Percentiles rank a stretch among this genome's conserved stretches.
Evolutionary conservation across 2,888 invertebrate species (phyloP).

Genomic region (Chaitophorus viminalis): DNA sequence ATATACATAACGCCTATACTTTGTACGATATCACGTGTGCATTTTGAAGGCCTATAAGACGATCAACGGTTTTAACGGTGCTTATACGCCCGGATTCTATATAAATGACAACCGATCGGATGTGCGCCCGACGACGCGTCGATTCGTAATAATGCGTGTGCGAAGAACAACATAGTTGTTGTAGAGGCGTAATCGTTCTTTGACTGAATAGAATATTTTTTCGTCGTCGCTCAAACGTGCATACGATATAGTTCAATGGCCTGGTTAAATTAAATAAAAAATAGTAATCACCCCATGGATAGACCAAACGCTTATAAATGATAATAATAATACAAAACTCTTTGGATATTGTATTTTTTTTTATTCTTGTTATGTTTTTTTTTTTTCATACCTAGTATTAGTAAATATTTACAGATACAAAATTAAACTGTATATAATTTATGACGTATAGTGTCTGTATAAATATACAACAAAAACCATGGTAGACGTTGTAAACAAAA

Average conservation of each 20-base stretch:
- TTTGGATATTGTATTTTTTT: background rate
- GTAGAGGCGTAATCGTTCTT: conserved; percentile 23
- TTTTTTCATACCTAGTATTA: background rate
- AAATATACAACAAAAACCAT: background rate
- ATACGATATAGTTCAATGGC: conserved; percentile 12
- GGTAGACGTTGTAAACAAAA: background rate
- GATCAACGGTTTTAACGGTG: conserved; percentile 44
- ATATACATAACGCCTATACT: background rate
- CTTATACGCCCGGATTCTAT: background rate
- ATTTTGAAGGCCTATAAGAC: conserved; percentile 12
- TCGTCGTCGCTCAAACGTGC: conserved; percentile 5
- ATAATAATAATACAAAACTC: background rate
- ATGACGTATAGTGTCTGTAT: background rate
- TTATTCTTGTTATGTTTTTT: background rate
- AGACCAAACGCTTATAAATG: background rate
- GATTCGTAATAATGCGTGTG: background rate
- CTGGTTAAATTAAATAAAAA: background rate
- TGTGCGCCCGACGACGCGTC: background rate
- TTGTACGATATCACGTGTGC: background rate
- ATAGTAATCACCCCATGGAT: background rate
- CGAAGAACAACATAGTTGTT: background rate
- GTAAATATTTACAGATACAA: conserved; percentile 28
- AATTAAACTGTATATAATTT: background rate
- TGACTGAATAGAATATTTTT: background rate
- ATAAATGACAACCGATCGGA: conserved; percentile 18